Conservation (phyloP, 2,797 vertebrate genomes). For the Hemitrygon akajei region DNA sequence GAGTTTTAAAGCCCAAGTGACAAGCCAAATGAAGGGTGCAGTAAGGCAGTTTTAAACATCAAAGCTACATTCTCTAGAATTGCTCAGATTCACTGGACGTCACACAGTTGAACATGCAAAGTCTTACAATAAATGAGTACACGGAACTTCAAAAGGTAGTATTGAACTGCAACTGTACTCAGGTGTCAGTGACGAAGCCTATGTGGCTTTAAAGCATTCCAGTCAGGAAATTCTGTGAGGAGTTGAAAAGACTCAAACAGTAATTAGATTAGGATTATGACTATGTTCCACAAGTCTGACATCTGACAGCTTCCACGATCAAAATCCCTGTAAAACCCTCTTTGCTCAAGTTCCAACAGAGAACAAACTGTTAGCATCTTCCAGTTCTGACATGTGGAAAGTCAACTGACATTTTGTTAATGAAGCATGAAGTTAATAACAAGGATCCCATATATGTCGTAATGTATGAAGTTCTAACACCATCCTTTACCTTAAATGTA, state of each 20-base stretch:
- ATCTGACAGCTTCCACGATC: too few relatives aligned
- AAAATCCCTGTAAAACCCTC: neutral
- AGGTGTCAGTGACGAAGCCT: neutral
- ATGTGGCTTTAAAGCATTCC: neutral
- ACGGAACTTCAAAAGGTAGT: neutral
- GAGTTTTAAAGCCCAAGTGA: neutral
- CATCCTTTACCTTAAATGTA: neutral
- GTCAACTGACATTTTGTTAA: neutral
- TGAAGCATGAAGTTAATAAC: neutral
- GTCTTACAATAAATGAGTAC: neutral
- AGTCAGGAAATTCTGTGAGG: neutral
- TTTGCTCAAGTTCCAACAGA: neutral
- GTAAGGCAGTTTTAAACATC: neutral
- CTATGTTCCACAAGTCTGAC: neutral
- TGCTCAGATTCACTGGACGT: neutral
- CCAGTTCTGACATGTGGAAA: neutral
- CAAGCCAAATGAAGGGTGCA: neutral
- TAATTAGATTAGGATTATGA: neutral
- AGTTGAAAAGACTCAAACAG: neutral
- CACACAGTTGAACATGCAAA: neutral
- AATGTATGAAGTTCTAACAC: neutral
- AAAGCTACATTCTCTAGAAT: neutral
- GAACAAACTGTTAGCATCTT: too few relatives aligned
- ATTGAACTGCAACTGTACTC: neutral
- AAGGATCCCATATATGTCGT: neutral